These are phyloP conservation scores for Liparis tanakae DNA, from an alignment of 2,797 vertebrate genomes.

Conservation along the genomic window DNA sequence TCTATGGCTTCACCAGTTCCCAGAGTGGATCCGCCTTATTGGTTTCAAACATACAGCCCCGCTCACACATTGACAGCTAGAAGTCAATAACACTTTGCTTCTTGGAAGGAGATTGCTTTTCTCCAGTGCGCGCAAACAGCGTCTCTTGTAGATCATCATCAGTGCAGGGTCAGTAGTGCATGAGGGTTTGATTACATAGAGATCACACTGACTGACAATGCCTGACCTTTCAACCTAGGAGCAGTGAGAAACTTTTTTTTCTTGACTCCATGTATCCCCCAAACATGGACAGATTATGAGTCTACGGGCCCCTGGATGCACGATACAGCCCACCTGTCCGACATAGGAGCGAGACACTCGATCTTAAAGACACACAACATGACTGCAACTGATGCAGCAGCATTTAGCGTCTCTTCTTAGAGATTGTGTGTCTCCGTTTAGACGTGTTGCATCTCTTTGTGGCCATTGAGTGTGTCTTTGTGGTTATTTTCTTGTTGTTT, in stretches of 20 bases:
- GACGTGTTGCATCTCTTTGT: background rate
- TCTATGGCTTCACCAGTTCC: slow-evolving; percentile 22
- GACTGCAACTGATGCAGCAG: accelerated
- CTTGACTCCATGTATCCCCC: background rate
- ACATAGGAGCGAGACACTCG: background rate
- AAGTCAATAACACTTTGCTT: slow-evolving; percentile 42
- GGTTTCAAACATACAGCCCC: slow-evolving; percentile 18
- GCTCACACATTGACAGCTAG: slow-evolving; percentile 32
- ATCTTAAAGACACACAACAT: background rate
- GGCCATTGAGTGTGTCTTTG: background rate
- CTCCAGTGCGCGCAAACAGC: slow-evolving; percentile 7
- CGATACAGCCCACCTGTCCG: background rate
- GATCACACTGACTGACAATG: slow-evolving; percentile 22
- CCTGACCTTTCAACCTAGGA: slow-evolving; percentile 29
- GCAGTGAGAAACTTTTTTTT: background rate
- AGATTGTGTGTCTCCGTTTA: background rate
- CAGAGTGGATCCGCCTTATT: slow-evolving; percentile 21
- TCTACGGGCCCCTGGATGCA: background rate
- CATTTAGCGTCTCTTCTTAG: background rate
- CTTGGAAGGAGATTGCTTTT: slow-evolving; percentile 23
- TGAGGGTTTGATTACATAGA: slow-evolving; percentile 47
- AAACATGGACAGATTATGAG: background rate
- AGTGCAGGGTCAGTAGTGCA: slow-evolving; percentile 13
- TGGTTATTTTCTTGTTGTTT: background rate
- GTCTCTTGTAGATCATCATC: slow-evolving; percentile 2